A percentile compares a stretch with the other conserved stretches of the same genome.
Conservation (phyloP, 1,140 invertebrate genomes). For the Trypoxylus dichotomus region DNA sequence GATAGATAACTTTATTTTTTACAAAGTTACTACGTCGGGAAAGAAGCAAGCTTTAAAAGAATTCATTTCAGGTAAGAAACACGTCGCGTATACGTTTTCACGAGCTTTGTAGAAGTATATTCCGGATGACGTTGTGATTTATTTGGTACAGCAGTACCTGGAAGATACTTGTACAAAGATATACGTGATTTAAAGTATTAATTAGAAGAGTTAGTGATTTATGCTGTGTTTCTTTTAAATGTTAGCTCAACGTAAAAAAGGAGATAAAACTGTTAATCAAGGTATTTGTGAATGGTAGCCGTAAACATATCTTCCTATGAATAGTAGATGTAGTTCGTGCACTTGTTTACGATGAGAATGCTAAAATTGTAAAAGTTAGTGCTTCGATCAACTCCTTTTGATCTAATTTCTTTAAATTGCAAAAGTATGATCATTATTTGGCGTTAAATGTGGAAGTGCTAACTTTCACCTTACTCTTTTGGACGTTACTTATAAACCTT, state of each 20-base stretch:
- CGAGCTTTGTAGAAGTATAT: too few species aligned
- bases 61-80: constrained; percentile 73
- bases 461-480: not conserved
- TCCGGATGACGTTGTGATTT: too few species aligned
- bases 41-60: constrained; percentile 72
- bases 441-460: not conserved
- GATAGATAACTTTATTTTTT: constrained; percentile 85
- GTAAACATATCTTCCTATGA: not conserved
- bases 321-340: constrained; percentile 1
- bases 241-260: constrained; percentile 60
- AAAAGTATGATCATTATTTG: not conserved
- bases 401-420: not conserved
- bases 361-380: not conserved
- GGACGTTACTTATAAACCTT: not conserved
- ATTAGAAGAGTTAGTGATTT: constrained; percentile 28
- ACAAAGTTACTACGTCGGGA: constrained; percentile 77
- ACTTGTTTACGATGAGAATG: not conserved
- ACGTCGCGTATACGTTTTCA: not conserved
- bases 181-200: not conserved
- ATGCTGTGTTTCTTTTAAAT: constrained; percentile 37
- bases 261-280: constrained; percentile 50
- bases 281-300: constrained; percentile 32
- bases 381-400: too few species aligned
- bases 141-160: too few species aligned
- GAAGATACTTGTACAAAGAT: too few species aligned